These are phyloP conservation scores for Craniophora ligustri DNA, from an alignment of 2,888 invertebrate genomes.

Conservation along the genomic window DNA sequence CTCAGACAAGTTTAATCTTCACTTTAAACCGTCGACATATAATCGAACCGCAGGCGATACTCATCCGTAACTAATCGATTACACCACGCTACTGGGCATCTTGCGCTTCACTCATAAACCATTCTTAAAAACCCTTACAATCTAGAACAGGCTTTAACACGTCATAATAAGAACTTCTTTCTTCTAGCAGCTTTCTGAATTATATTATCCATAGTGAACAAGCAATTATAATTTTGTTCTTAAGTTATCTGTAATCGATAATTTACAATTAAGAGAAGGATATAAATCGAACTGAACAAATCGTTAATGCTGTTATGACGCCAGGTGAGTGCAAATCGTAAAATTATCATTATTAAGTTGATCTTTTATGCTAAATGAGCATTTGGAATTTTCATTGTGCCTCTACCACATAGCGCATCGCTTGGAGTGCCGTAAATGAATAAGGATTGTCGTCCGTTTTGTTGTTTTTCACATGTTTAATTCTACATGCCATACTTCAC, in stretches of 20 bases:
- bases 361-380: slow-evolving; percentile 17
- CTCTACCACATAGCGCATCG: slow-evolving; percentile 20
- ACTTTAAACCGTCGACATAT: slow-evolving; percentile 60
- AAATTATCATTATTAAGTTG: slow-evolving; percentile 41
- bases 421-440: slow-evolving; percentile 30
- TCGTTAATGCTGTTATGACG: slow-evolving; percentile 41
- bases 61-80: slow-evolving; percentile 76
- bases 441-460: slow-evolving; percentile 28
- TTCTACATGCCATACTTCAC: slow-evolving; percentile 38
- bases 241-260: slow-evolving; percentile 58
- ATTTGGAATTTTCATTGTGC: slow-evolving; percentile 15
- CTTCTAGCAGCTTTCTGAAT: slow-evolving; percentile 15
- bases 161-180: slow-evolving; percentile 38
- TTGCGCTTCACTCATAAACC: slow-evolving; percentile 53
- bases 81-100: slow-evolving; percentile 73
- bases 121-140: slow-evolving; percentile 40
- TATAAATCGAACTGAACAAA: slow-evolving; percentile 37
- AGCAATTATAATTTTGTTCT: slow-evolving; percentile 55
- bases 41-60: slow-evolving; percentile 64
- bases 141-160: slow-evolving; percentile 44
- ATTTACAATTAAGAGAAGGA: slow-evolving; percentile 59
- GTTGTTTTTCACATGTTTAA: slow-evolving; percentile 36
- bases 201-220: slow-evolving; percentile 41
- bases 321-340: slow-evolving; percentile 39
- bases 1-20: slow-evolving; percentile 48